phyloP scores from a whole-genome alignment of 2,113 vertebrate genomes.

The Myxocyprinus asiaticus region DNA sequence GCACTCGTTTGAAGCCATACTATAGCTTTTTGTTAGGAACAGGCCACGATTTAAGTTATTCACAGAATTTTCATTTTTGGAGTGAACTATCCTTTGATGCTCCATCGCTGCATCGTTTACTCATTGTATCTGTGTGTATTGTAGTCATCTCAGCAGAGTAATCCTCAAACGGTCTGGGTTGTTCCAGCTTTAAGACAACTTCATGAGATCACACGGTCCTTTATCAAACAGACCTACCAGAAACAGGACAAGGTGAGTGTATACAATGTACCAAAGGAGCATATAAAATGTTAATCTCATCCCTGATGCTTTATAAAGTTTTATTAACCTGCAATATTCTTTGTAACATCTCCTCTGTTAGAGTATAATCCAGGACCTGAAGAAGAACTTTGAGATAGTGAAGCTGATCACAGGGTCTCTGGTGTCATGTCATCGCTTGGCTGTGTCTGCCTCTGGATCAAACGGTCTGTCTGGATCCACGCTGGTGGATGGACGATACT shows the following conservation, averaged over 20 bases:
- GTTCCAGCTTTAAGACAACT: constrained; percentile 96
- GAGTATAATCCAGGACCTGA: constrained; percentile 99
- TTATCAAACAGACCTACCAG: constrained; percentile 98
- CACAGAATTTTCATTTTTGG: too few species aligned
- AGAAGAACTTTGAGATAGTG: constrained; percentile 99
- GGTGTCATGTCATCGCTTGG: constrained; percentile 92
- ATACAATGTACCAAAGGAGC: not conserved
- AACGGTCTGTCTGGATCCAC: constrained; percentile 85
- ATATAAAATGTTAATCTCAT: not conserved
- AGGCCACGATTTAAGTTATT: too few species aligned
- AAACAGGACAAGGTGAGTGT: constrained; percentile 95
- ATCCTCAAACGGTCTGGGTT: constrained; percentile 94
- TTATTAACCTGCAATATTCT: not conserved
- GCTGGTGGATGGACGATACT: constrained; percentile 92
- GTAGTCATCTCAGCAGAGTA: constrained; percentile 92
- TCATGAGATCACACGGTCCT: constrained; percentile 96
- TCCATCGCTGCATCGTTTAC: not conserved
- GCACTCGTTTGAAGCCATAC: too few species aligned
- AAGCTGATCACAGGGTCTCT: constrained; percentile 95
- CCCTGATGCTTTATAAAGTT: not conserved
- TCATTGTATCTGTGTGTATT: constrained; percentile 39
- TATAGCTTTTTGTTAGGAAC: too few species aligned
- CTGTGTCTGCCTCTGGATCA: constrained; percentile 83
- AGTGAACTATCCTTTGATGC: too few species aligned
- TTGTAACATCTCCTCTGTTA: constrained; percentile 54